Evolutionary conservation across 2,888 invertebrate genomes (phyloP), one percentile per base, ranked within the genome.

Genomic region (Zygothrica quintamaculata): DNA sequence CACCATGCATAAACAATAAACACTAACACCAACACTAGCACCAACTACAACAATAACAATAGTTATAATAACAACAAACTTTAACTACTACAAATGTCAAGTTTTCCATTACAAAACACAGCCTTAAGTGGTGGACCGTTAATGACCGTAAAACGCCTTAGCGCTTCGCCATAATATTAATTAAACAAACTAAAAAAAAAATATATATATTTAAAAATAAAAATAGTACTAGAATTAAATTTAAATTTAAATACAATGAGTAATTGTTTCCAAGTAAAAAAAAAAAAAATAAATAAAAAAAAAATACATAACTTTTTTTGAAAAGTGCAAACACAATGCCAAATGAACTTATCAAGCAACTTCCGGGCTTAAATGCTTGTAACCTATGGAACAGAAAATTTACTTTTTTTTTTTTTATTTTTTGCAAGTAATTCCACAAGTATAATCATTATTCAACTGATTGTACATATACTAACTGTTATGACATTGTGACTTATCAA

Each of bases 71-170:
- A n/a, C n/a, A n/a, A n/a, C n/a, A n/a, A n/a, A 40, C n/a, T 47
- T 16, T 40, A 52, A 34, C 13, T 12, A 8, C 13, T 12, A 13
- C 18, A 29, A 29, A 29, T 29, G 7, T 2, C 29, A 29, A 29
- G 29, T 26, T 48, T 53, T 42, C 34, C 26, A 50, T 65, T 70
- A 50, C 46, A 7, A 57, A 58, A 43, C 31, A n/a, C 26, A 5
- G 59, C 53, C 34, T 42, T 44, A 66, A 66, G 66, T 66, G 66
- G 66, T 66, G 52, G 15, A 9, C 11, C 58, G 18, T 37, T 66
- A 44, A 59, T 65, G 66, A 43, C 31, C 43, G 16, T 36, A 58
- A 39, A 7, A 2, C 2, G 36, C 51, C 58, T 64, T 64, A 15
- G 50, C 34, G 42, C 47, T 64, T 52, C 42, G 62, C 29, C 58